Evolutionary conservation across 2,888 invertebrate genomes (phyloP).

Genomic region (Blera fallax): DNA sequence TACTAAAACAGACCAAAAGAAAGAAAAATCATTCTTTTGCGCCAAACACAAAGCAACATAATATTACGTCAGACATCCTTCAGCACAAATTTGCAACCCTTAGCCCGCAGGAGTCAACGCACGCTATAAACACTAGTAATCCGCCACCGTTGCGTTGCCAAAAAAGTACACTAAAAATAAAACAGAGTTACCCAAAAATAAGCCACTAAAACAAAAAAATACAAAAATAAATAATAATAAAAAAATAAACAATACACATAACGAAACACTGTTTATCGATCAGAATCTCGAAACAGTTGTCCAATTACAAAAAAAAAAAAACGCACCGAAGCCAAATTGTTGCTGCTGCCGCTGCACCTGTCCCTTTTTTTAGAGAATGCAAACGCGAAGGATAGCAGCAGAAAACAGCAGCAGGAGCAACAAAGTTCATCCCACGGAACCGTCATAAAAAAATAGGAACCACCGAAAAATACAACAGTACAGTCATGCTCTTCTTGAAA

Average conservation of each 20-base stretch:
- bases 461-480: slow-evolving; percentile 47
- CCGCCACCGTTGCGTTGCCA: slow-evolving; percentile 22
- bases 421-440: slow-evolving; percentile 31
- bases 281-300: slow-evolving; percentile 70
- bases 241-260: slow-evolving; percentile 46
- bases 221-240: slow-evolving; percentile 8
- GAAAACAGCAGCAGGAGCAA: slow-evolving; percentile 32
- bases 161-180: slow-evolving; percentile 22
- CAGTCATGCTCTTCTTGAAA: slow-evolving; percentile 35
- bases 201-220: slow-evolving; percentile 17
- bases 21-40: background rate
- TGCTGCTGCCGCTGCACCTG: slow-evolving; percentile 57
- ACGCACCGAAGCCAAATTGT: slow-evolving; percentile 55
- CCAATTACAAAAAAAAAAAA: slow-evolving; percentile 66
- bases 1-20: no score
- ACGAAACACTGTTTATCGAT: slow-evolving; percentile 64
- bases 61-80: slow-evolving; percentile 11
- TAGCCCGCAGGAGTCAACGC: slow-evolving; percentile 30
- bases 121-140: slow-evolving; percentile 26
- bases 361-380: slow-evolving; percentile 48
- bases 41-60: background rate
- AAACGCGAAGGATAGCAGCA: slow-evolving; percentile 13
- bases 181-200: slow-evolving; percentile 30
- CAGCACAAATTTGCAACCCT: slow-evolving; percentile 5
- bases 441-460: slow-evolving; percentile 31